Conservation (phyloP, 2,113 vertebrate genomes). For the Triplophysa dalaica region DNA sequence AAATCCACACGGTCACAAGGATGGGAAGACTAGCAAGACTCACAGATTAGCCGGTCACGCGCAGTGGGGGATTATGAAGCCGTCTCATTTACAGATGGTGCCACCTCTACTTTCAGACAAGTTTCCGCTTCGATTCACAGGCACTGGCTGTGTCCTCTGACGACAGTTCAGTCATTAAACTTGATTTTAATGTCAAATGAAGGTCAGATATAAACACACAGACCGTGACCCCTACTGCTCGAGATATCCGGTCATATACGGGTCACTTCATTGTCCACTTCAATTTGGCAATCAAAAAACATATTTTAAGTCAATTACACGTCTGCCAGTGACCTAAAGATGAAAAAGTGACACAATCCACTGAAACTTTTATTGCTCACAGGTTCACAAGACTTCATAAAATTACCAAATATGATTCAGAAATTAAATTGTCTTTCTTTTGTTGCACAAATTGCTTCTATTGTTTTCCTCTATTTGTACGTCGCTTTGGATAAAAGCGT, state of each 20-base stretch:
- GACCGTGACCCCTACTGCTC: neutral
- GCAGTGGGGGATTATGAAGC: neutral
- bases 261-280: neutral
- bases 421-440: too few species aligned
- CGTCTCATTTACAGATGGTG: too few species aligned
- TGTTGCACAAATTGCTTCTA: too few species aligned
- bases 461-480: too few species aligned
- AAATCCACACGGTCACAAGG: neutral
- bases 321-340: constrained; percentile 8
- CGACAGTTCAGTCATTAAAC: constrained; percentile 7
- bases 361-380: neutral
- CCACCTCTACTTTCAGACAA: neutral
- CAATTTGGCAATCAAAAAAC: neutral
- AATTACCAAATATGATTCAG: neutral
- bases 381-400: neutral
- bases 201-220: constrained; percentile 7
- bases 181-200: constrained; percentile 9
- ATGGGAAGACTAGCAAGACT: neutral
- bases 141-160: neutral
- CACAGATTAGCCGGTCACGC: neutral
- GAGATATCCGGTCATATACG: neutral
- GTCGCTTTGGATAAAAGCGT: too few species aligned
- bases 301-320: constrained; percentile 32
- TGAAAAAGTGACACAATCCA: constrained; percentile 8
- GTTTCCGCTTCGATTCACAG: neutral